Base-by-base conservation (phyloP, 2,797 vertebrate genomes). In the Esox lucius region DNA sequence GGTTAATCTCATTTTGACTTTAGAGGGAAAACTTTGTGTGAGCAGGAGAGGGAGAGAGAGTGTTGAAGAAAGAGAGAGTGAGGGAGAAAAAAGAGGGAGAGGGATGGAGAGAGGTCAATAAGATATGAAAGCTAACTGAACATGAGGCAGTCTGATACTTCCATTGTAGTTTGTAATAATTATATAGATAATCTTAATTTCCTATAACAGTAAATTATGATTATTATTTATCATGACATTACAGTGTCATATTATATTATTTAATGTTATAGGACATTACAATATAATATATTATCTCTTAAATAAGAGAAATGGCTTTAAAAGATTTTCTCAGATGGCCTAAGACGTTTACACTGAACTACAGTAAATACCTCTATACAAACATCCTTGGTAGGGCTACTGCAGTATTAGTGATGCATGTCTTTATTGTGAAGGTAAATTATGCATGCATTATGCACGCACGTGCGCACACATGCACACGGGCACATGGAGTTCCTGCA, bases 1-100 rank as follows among this genome's bases (percentile, higher is more conserved):
- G 24, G 66, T 12, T 46, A 61, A 77, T 77, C 51, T 77, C 49
- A 77, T 77, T 77, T 77, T 49, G 70, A 72, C 31, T 72, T 76
- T 71, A 48, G 42, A 70, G 33, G 51, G 33, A 48, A 72, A 39
- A 67, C n/a, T 53, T 53, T 7, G 48, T 42, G 64, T 24, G 24
- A 12, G 22, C 13, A 15, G 7, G 19, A 39, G 64, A 59, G n/a
- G 9, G 22, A 24, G 51, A 53, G 51, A 53, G 53, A 59, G 53
- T 8, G 7, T 9, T 8, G 9, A 9, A n/a, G 51, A 53, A 51
- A n/a, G 51, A 8, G 6, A 22, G 53, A 22, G 53, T 17, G 53
- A 59, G 0, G 8, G 19, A 2, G 51, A 4, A n/a, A n/a, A 56
- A 5, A 6, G 48, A 49, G 48, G 11, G 48, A 19, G 51, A 48